These are phyloP conservation scores for Kryptopterus vitreolus DNA, from an alignment of 2,797 vertebrate genomes.

Conservation along the genomic window DNA sequence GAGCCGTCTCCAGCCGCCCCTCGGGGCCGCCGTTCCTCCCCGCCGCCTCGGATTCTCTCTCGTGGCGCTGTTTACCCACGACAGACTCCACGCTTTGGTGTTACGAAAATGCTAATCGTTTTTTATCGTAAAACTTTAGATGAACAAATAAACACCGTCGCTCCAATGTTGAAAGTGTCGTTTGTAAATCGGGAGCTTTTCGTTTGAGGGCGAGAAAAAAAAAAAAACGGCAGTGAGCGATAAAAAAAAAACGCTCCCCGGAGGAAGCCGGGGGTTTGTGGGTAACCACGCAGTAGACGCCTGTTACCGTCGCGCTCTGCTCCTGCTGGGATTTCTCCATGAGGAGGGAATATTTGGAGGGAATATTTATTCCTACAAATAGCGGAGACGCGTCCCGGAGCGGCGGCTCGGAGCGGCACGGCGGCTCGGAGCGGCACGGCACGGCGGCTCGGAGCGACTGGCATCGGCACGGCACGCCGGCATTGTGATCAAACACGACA, in stretches of 20 bases:
- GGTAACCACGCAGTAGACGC: conserved; percentile 40
- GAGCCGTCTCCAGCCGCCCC: conserved; percentile 69
- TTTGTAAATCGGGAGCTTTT: background rate
- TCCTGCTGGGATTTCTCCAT: conserved; percentile 15
- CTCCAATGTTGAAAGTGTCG: no score
- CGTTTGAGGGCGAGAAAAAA: no score
- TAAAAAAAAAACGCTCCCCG: conserved; percentile 53
- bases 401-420: background rate
- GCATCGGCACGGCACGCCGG: no score
- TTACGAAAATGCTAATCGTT: background rate
- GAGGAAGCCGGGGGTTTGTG: conserved; percentile 31
- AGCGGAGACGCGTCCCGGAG: conserved; percentile 7
- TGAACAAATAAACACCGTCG: background rate
- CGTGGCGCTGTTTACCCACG: conserved; percentile 70
- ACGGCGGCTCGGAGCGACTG: background rate
- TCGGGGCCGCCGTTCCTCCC: conserved; percentile 61
- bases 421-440: background rate
- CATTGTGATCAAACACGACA: conserved; percentile 7
- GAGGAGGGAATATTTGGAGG: conserved; percentile 22
- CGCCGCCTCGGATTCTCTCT: conserved; percentile 65
- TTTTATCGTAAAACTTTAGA: background rate
- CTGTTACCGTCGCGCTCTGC: conserved; percentile 26
- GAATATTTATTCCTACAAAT: conserved; percentile 18
- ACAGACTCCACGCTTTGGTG: conserved; percentile 57
- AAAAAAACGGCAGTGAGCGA: conserved; percentile 70